Conservation (phyloP, 2,797 vertebrate genomes). For the Holocentrus rufus region DNA sequence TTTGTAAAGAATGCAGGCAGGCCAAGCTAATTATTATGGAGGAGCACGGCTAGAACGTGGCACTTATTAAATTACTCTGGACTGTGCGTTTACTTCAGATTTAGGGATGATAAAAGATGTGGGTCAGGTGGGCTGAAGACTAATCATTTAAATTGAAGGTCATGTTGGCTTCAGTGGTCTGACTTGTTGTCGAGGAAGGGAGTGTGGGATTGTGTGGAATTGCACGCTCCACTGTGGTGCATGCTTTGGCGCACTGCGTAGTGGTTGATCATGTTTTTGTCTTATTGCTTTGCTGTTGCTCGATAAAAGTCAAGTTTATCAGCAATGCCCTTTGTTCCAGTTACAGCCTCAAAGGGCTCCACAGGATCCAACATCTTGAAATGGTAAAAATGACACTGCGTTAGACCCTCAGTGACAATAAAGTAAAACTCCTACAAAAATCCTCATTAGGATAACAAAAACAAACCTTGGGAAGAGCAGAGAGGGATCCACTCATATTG, state of each 20-base stretch:
- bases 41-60: constrained; percentile 48
- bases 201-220: constrained; percentile 5
- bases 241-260: background rate
- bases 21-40: constrained; percentile 62
- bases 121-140: constrained; percentile 52
- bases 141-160: constrained; percentile 76
- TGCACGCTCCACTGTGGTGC: background rate
- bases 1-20: constrained; percentile 34
- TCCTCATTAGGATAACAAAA: too few species aligned
- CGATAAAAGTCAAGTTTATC: too few species aligned
- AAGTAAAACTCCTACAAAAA: too few species aligned
- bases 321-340: too few species aligned
- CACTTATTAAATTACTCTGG: constrained; percentile 72
- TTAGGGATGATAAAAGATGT: constrained; percentile 66
- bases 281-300: background rate
- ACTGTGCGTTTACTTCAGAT: constrained; percentile 59
- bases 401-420: too few species aligned
- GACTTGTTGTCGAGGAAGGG: constrained; percentile 22
- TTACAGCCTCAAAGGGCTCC: too few species aligned
- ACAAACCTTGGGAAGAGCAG: too few species aligned
- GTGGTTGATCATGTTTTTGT: background rate
- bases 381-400: too few species aligned
- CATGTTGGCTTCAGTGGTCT: constrained; percentile 52
- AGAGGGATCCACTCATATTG: too few species aligned
- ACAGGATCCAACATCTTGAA: too few species aligned